phyloP scores from a whole-genome alignment of 37 sponge, comb jelly and placozoan species.

The Axinella damicornis region DNA sequence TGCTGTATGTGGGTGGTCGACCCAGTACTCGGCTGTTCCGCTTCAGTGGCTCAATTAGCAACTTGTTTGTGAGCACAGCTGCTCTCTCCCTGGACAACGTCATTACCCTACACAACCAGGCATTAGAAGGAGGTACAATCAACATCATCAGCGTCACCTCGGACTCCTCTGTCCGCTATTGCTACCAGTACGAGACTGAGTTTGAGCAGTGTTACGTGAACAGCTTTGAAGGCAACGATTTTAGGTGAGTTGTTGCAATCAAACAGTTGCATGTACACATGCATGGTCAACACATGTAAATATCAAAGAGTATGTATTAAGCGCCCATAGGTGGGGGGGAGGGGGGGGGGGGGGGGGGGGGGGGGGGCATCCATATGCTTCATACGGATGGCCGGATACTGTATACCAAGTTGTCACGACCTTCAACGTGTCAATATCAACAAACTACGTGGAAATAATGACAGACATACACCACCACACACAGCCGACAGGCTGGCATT shows the following conservation, averaged over 20 bases:
- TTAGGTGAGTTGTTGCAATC: conserved; percentile 10
- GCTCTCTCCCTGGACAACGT: conserved; percentile 51
- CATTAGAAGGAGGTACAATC: neutral
- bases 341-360: no score
- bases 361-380: no score
- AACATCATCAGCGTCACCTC: conserved; percentile 4
- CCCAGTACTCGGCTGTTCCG: conserved; percentile 72
- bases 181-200: conserved; percentile 17
- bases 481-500: no score
- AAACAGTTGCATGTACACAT: no score
- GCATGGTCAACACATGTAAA: no score
- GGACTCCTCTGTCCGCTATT: conserved; percentile 49
- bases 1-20: conserved; percentile 81
- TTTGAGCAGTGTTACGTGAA: conserved; percentile 45
- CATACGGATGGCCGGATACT: no score
- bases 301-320: no score
- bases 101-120: conserved; percentile 30
- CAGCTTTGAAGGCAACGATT: conserved; percentile 30
- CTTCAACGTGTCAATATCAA: no score
- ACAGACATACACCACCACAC: no score
- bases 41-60: conserved; percentile 74
- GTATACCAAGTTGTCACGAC: no score
- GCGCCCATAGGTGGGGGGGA: no score
- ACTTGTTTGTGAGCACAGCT: conserved; percentile 70
- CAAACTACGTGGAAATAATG: no score